Evolutionary conservation across 2,888 invertebrate genomes (phyloP), one percentile per base, ranked within the genome.

Genomic region (Lucinisca nassula): DNA sequence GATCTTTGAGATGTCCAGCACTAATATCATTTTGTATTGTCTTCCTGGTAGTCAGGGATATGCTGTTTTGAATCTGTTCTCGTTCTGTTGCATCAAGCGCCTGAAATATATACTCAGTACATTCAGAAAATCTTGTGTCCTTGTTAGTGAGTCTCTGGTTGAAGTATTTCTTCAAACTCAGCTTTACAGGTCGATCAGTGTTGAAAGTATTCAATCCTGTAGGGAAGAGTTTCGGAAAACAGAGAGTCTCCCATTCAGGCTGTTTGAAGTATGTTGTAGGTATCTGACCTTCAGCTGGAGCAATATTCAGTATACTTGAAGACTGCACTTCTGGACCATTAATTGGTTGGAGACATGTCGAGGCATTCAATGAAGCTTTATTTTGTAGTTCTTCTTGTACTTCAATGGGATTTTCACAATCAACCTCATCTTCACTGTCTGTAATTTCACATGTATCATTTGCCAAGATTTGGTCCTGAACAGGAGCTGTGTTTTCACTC

Each of bases 351-450:
- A 85, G 35, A 58, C 81, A 85, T 35, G 79, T 79, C 6, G 24
- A 72, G 14, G 37, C 37, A 77, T 79, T 86, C n/a, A 79, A 37
- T 10, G 76, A 79, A 67, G 72, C 45, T 61, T 84, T 87, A 55
- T 78, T 45, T 12, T 67, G 49, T 17, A 81, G 61, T 27, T 84
- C 51, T 45, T 79, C 45, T 24, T 58, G 79, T 21, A 87, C 45
- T 24, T 84, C 84, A 51, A 51, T 35, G 24, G 85, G 81, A 73
- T 81, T 85, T 24, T 81, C 79, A 76, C 76, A 61, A 45, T 85
- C 78, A 32, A 85, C 61, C 73, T 85, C 85, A 79, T 85, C 85
- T 73, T 81, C 85, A 51, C 85, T 85, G 40, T 85, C 85, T n/a
- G n/a, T n/a, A n/a, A n/a, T n/a, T n/a, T n/a, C n/a, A n/a, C n/a